Evolutionary conservation across 2,888 invertebrate genomes (phyloP), one percentile per base, ranked within the genome.

Genomic region (Germaria angustata): DNA sequence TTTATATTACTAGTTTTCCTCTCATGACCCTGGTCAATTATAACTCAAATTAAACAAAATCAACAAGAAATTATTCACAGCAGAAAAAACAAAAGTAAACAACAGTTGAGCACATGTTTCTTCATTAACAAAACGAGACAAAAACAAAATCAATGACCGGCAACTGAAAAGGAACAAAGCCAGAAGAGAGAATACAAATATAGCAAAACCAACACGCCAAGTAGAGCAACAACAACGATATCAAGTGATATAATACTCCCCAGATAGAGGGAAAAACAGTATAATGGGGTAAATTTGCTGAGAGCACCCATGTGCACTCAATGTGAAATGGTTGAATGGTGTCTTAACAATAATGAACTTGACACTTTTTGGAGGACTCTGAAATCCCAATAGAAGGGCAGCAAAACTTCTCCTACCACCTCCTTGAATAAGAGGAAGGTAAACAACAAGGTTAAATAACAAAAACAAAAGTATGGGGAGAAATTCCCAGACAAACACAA

Each of bases 71-170:
- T 46, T 49, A 20, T 49, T 49, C 13, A 49, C 1, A 49, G 11
- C 17, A 22, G 22, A 51, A 11, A 51, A 22, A 59, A 66, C 2
- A 49, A 22, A 72, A 39, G 13, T 59, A 36, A 36, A 51, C 44
- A 28, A 44, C 13, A 28, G 9, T 39, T 11, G 13, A 78, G 55
- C 77, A 73, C 72, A 77, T 72, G 46, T 44, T 41, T 28, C 3
- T 28, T 32, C 24, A 7, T 53, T 49, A 61, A 44, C 36, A 34
- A 41, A 61, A 41, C 53, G 61, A 46, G 63, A 77, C 24, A 44
- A 13, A 77, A 77, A 39, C 59, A 72, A 81, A 78, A 68, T 68
- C 49, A 65, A 65, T 65, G 73, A 82, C 79, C 79, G 82, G 79
- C 57, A 66, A 59, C 22, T 65, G 59, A 11, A 78, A 55, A 73